Conservation (phyloP, 2,888 invertebrate species). For the Norana najaformis region DNA sequence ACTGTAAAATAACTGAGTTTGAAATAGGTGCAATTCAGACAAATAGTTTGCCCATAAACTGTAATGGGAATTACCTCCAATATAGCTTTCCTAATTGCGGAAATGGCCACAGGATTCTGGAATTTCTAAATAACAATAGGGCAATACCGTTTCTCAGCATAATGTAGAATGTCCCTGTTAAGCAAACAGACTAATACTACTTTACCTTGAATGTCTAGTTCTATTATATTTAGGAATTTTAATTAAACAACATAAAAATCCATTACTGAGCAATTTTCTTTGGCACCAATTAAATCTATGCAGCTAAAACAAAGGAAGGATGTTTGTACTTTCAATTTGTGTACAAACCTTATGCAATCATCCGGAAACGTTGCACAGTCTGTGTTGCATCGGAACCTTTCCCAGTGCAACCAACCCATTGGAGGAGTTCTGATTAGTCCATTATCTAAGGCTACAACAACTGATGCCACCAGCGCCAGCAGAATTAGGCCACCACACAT, state of each 20-base stretch:
- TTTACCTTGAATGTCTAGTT: too few relatives aligned
- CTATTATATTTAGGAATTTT: background rate
- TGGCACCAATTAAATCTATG: too few relatives aligned
- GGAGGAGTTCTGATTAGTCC: conserved; percentile 59
- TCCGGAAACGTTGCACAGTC: conserved; percentile 56
- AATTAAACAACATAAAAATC: background rate
- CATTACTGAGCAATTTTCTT: too few relatives aligned
- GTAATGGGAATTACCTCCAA: background rate
- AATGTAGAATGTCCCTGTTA: too few relatives aligned
- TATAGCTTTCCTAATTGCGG: background rate
- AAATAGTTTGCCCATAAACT: too few relatives aligned
- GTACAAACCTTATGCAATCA: conserved; percentile 56
- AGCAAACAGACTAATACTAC: too few relatives aligned
- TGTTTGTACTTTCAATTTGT: background rate
- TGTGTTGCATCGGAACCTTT: conserved; percentile 56
- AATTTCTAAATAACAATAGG: too few relatives aligned
- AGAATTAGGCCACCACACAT: conserved; percentile 37
- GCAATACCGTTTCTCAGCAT: too few relatives aligned
- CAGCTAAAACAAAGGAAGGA: background rate
- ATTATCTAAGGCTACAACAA: conserved; percentile 50
- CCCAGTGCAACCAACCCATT: conserved; percentile 61
- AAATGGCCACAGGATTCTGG: background rate
- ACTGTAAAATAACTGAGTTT: background rate
- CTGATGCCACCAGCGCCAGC: conserved; percentile 33
- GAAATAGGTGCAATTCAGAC: too few relatives aligned